Base-by-base conservation (phyloP, 2,888 invertebrate genomes). In the Pelosia muscerda region DNA sequence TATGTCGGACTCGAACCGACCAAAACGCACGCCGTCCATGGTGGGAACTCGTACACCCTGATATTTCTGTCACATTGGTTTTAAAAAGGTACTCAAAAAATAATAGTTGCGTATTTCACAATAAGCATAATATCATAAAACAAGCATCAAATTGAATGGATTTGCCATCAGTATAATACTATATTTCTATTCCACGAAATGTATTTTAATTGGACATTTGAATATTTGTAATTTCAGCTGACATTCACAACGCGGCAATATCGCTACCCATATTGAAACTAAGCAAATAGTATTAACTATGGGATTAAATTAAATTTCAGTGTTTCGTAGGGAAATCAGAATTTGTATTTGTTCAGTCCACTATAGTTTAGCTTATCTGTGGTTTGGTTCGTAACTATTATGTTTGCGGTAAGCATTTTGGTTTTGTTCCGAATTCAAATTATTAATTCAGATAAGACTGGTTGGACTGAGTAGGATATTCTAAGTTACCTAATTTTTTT, bases 261-360 rank as follows among this genome's bases (percentile, higher is more conserved):
- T 25, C 28, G 26, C 26, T 38, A 34, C 19, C 15, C 25, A 22
- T 56, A 42, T 64, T 57, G 56, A 25, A 57, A 56, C 55, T 56
- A 64, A 64, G 56, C 57, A 57, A 64, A 64, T 64, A 64, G 25
- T 57, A 64, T 57, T 57, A 28, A 49, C 61, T 26, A 42, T 57
- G 26, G 26, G 42, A 64, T 64, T 57, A 57, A 25, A 64, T 42
- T 42, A 42, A 57, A 56, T 42, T 38, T 42, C 25, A 13, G 28
- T 22, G 38, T 42, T 42, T 64, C 15, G 57, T 42, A 19, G 22
- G 57, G 64, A 57, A 63, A 56, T 64, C 42, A 49, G 26, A 42
- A 64, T 57, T 64, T 26, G 64, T 64, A 64, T 64, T 64, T 64
- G 57, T 57, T 64, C 42, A 57, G 42, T 22, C 57, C 25, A 26